Conservation (phyloP, 2,888 invertebrate genomes). For the Lamellibrachia columna region DNA sequence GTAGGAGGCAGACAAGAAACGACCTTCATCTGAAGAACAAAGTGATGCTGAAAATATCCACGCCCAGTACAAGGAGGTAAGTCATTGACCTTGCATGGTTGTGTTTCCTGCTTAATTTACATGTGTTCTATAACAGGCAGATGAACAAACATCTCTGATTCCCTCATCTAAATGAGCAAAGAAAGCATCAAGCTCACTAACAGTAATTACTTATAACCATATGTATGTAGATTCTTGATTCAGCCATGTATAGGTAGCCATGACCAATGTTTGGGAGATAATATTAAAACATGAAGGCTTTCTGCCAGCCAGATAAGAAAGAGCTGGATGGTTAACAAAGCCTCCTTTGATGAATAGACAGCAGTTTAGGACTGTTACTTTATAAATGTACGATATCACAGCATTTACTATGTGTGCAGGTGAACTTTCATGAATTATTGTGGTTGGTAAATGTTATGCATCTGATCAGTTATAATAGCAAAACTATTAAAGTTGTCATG, state of each 20-base stretch:
- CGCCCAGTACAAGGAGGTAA: constrained; percentile 60
- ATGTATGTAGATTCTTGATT: neutral
- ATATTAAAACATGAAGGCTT: neutral
- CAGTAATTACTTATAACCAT: neutral
- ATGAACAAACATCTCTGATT: neutral
- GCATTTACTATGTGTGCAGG: no score
- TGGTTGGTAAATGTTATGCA: no score
- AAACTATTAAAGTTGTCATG: neutral
- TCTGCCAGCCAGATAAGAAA: neutral
- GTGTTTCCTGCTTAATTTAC: neutral
- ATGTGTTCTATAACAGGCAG: neutral
- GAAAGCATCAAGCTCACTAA: neutral
- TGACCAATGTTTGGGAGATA: neutral
- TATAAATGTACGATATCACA: no score
- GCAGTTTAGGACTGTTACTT: no score
- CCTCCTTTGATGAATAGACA: neutral
- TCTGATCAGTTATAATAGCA: no score
- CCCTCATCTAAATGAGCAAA: no score
- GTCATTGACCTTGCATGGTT: constrained; percentile 21
- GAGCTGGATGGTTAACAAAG: neutral
- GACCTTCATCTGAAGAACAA: constrained; percentile 49
- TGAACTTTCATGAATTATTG: no score
- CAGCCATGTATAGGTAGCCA: neutral
- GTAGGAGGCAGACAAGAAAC: constrained; percentile 52
- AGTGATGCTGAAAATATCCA: constrained; percentile 53